Conservation (phyloP, 2,888 invertebrate species). For the Acheta domesticus region DNA sequence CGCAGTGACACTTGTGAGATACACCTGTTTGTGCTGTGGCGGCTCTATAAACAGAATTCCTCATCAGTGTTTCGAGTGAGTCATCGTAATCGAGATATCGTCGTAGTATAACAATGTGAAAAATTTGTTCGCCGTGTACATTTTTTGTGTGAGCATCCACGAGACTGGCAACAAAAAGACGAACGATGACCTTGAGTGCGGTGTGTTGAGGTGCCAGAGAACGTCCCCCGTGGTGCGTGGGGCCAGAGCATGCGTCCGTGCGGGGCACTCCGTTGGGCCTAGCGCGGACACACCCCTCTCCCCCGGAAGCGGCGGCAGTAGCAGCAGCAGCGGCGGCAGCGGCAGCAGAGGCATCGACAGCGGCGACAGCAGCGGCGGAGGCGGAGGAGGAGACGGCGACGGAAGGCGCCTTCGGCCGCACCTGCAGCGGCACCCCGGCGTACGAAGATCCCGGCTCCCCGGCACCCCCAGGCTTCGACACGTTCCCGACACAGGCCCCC, state of each 20-base stretch:
- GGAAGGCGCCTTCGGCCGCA: not conserved
- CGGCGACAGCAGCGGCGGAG: not conserved
- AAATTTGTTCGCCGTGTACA: not conserved
- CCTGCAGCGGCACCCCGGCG: not conserved
- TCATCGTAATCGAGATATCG: not conserved
- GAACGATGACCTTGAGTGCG: slow-evolving; percentile 1
- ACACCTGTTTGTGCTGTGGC: slow-evolving; percentile 18
- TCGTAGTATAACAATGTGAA: not conserved
- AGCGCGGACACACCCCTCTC: slow-evolving; percentile 3
- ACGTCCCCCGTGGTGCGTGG: not conserved
- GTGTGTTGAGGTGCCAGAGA: not conserved
- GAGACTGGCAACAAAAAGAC: not conserved
- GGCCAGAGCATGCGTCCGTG: not conserved
- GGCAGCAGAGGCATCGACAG: not conserved
- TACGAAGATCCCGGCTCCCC: not conserved
- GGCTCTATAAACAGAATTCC: not conserved
- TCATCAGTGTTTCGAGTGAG: not conserved
- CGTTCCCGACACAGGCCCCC: not conserved
- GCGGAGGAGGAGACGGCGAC: not conserved
- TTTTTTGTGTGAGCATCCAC: not conserved
- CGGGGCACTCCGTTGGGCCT: not conserved
- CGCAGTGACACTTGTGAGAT: slow-evolving; percentile 9
- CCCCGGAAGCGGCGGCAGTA: not conserved
- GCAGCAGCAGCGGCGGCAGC: not conserved
- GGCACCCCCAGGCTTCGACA: not conserved